Percentiles rank a stretch among this genome's conserved stretches.
These are phyloP conservation scores for Picus viridis DNA, from an alignment of 2,797 vertebrate species.

Conservation along the genomic window DNA sequence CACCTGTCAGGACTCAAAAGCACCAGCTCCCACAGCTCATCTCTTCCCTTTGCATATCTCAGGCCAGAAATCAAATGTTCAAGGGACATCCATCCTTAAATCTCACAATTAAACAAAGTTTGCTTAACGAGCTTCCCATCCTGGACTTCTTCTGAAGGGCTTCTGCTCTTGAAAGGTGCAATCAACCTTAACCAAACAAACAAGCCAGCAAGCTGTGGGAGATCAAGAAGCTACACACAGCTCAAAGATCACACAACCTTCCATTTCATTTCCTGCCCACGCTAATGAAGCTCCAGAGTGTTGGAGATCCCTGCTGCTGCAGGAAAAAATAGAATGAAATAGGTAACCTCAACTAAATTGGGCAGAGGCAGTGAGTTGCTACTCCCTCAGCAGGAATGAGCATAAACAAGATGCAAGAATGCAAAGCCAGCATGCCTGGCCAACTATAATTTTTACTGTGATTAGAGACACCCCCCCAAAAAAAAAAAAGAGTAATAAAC, in stretches of 20 bases:
- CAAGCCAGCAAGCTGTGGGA: background rate
- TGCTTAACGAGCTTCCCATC: conserved; percentile 10
- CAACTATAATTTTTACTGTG: conserved; percentile 71
- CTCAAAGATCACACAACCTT: conserved; percentile 72
- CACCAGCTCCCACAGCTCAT: background rate
- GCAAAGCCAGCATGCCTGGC: conserved; percentile 66
- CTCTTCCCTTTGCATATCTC: background rate
- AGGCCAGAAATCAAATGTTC: conserved; percentile 23
- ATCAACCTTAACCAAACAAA: conserved; percentile 66
- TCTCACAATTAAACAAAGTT: conserved; percentile 6
- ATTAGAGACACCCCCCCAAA: conserved; percentile 59
- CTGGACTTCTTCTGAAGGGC: background rate
- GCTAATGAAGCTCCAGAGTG: conserved; percentile 71
- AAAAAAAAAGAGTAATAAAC: conserved; percentile 23
- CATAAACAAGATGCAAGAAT: conserved; percentile 69
- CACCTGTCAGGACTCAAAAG: background rate
- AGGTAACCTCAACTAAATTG: conserved; percentile 54
- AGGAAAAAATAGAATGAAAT: background rate
- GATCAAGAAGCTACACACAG: conserved; percentile 55
- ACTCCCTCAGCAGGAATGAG: conserved; percentile 67
- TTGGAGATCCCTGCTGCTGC: conserved; percentile 62
- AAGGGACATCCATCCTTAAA: conserved; percentile 1
- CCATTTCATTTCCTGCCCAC: conserved; percentile 60
- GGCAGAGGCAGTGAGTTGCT: conserved; percentile 36
- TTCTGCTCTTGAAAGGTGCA: background rate